Percentiles rank a stretch among this genome's conserved stretches.
Evolutionary conservation across 2,888 invertebrate genomes (phyloP).

Genomic region (Macrophya alboannulata): DNA sequence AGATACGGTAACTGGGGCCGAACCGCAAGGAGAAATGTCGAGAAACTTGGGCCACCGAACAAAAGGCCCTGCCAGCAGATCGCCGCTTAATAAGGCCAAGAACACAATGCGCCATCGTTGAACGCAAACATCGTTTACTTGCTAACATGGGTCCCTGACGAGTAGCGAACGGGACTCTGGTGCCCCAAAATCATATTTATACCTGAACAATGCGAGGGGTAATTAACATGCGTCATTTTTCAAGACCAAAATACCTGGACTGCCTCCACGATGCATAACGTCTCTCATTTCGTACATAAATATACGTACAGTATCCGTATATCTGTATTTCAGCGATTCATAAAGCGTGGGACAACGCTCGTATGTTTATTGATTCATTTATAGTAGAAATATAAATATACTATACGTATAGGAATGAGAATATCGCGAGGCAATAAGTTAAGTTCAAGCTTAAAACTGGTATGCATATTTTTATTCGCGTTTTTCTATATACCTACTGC

Average conservation of each 20-base stretch:
- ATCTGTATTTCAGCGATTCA: conserved; percentile 12
- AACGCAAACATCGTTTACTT: conserved; percentile 51
- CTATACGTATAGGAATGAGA: neutral
- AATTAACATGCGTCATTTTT: conserved; percentile 41
- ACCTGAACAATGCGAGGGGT: conserved; percentile 1
- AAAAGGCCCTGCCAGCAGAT: conserved; percentile 54
- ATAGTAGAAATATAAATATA: neutral
- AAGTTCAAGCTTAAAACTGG: neutral
- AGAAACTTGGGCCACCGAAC: conserved; percentile 52
- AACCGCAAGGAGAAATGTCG: conserved; percentile 44
- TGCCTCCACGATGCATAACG: neutral
- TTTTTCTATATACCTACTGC: neutral
- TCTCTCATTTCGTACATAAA: neutral
- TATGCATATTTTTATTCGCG: neutral
- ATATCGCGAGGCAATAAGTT: neutral
- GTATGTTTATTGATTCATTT: conserved; percentile 15
- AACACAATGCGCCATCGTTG: conserved; percentile 45
- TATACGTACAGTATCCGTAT: neutral
- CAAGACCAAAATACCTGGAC: neutral
- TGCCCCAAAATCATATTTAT: conserved; percentile 18
- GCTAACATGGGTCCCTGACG: conserved; percentile 25
- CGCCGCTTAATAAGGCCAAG: conserved; percentile 48
- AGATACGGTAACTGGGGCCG: conserved; percentile 47
- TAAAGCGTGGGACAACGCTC: conserved; percentile 7
- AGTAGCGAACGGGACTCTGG: conserved; percentile 30